Conservation (phyloP, 2,888 invertebrate genomes). For the Hylaea fasciaria region DNA sequence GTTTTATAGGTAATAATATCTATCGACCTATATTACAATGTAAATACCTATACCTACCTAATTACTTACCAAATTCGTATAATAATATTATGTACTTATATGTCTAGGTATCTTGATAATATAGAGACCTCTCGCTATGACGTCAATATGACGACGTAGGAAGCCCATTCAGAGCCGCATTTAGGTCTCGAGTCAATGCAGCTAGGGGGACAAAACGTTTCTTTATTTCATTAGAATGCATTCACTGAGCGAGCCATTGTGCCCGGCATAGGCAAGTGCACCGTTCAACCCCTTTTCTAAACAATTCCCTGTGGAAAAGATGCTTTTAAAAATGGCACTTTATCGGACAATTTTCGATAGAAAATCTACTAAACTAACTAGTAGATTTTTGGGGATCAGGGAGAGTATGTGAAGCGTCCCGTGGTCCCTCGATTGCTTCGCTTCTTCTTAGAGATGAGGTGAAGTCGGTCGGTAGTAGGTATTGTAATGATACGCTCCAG, state of each 20-base stretch:
- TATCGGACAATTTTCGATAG: no score
- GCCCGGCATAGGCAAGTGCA: constrained; percentile 44
- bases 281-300: constrained; percentile 54
- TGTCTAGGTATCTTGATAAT: constrained; percentile 18
- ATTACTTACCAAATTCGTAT: no score
- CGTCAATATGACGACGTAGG: constrained; percentile 46
- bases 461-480: no score
- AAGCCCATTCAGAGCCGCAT: constrained; percentile 53
- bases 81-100: no score
- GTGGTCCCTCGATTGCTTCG: no score
- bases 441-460: no score
- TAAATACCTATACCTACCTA: constrained; percentile 27
- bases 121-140: constrained; percentile 31
- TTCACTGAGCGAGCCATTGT: constrained; percentile 59
- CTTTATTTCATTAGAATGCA: constrained; percentile 76
- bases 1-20: no score
- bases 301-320: constrained; percentile 52
- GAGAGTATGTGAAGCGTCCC: no score
- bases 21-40: no score
- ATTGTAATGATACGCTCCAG: no score
- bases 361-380: no score
- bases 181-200: constrained; percentile 64
- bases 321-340: constrained; percentile 14
- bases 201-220: constrained; percentile 66
- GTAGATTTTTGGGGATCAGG: no score